Base-by-base conservation (phyloP, 2,888 invertebrate genomes). In the Phyllotreta striolata region DNA sequence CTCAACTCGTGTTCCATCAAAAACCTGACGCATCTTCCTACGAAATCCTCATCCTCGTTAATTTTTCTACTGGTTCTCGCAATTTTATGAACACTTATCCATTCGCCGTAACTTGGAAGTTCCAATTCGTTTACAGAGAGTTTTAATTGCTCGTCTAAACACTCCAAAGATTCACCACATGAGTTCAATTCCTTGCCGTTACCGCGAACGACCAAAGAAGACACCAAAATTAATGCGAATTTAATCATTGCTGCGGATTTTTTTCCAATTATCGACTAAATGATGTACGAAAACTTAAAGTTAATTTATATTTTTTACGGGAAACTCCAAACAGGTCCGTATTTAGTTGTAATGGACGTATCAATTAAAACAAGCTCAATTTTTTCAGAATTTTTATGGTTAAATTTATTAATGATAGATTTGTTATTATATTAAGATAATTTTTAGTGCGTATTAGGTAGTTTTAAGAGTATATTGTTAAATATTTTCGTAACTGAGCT, bases 21-120 rank as follows among this genome's bases (percentile, higher is more conserved):
- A 73, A 83, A 85, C 64, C 83, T 80, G 65, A 83, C 77, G 69
- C 83, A 79, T 68, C 84, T 82, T 66, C 84, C 84, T 59, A 84
- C 74, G 38, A 85, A 75, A 64, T 81, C 81, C 72, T 83, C 83
- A 58, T 68, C 66, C 13, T 73, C 74, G 47, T 66, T 62, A n/a
- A 60, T 41, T 39, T 51, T 63, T 51, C 66, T 67, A 12, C 57
- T 68, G 58, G 81, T 80, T n/a, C 41, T 51, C 41, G 76, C 71
- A 44, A 81, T 81, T 73, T 83, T 83, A 62, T 75, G 77, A 3
- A 81, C 46, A 9, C 74, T 70, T 3, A 80, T 67, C 10, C 72
- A 69, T 43, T 77, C 84, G 63, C 83, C 84, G 63, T 84, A 78
- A 39, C 84, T 66, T 14, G 80, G 73, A 38, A 70, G 76, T 68